Evolutionary conservation across 2,113 vertebrate genomes (phyloP).

Genomic region (Synodontis membranacea): DNA sequence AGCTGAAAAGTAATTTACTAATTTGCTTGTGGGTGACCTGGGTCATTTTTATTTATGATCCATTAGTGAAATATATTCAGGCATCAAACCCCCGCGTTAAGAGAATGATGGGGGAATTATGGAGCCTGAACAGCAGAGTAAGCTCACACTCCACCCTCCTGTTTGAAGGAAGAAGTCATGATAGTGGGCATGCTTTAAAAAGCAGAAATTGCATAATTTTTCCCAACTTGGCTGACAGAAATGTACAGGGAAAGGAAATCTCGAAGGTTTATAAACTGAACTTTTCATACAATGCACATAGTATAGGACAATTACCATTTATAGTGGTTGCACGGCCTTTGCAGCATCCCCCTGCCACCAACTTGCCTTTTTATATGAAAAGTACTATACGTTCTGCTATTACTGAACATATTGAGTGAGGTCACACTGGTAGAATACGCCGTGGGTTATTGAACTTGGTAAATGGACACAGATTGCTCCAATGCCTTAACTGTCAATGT

Average conservation of each 20-base stretch:
- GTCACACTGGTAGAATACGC: conserved; percentile 46
- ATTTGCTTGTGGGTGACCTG: conserved; percentile 68
- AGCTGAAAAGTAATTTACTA: conserved; percentile 70
- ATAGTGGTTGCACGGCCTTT: conserved; percentile 64
- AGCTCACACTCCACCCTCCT: conserved; percentile 18
- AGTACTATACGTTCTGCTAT: conserved; percentile 65
- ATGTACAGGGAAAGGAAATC: conserved; percentile 33
- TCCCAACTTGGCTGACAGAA: conserved; percentile 36
- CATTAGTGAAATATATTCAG: conserved; percentile 71
- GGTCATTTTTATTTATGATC: conserved; percentile 69
- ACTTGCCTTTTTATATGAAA: conserved; percentile 58
- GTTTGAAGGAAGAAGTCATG: conserved; percentile 41
- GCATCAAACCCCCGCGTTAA: conserved; percentile 62
- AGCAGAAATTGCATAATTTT: conserved; percentile 42
- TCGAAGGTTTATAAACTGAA: conserved; percentile 53
- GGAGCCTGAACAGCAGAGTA: conserved; percentile 40
- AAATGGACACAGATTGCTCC: conserved; percentile 57
- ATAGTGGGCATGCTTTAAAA: conserved; percentile 53
- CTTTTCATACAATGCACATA: conserved; percentile 60
- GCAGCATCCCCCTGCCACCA: conserved; percentile 46
- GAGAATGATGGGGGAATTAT: conserved; percentile 56
- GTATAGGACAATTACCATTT: conserved; percentile 69
- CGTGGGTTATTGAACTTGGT: conserved; percentile 54
- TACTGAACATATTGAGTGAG: conserved; percentile 60
- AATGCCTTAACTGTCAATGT: conserved; percentile 56